phyloP scores from a whole-genome alignment of 2,113 vertebrate species.

The Collichthys lucidus region DNA sequence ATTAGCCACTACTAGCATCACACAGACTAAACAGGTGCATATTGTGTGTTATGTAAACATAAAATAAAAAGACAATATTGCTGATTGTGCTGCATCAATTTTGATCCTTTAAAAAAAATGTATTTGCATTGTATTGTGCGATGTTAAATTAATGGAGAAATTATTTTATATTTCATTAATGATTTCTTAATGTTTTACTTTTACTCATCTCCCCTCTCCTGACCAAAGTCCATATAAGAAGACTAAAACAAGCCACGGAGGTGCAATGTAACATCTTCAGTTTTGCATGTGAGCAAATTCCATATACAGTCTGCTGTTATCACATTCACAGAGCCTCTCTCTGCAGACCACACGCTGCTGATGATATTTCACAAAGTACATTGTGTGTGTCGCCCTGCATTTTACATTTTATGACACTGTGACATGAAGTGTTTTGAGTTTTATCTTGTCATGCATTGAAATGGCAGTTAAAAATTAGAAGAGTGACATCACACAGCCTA shows the following conservation, averaged over 20 bases:
- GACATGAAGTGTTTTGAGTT: neutral
- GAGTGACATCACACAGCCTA: neutral
- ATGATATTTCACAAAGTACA: conserved; percentile 38
- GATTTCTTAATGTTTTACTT: neutral
- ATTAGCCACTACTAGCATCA: neutral
- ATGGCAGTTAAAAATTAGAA: conserved; percentile 43
- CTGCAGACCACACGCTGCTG: neutral
- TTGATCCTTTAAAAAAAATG: neutral
- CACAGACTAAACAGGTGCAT: neutral
- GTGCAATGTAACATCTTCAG: neutral
- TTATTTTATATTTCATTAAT: neutral
- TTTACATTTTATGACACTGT: conserved; percentile 64
- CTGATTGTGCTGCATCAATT: neutral
- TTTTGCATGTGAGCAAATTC: conserved; percentile 38
- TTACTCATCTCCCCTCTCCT: neutral
- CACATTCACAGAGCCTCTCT: conserved; percentile 6
- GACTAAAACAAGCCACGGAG: neutral
- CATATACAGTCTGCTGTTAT: conserved; percentile 27
- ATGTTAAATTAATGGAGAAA: neutral
- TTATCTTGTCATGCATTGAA: conserved; percentile 27
- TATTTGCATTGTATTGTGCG: no score
- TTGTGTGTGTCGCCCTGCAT: neutral
- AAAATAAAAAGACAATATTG: no score
- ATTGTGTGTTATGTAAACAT: conserved; percentile 8
- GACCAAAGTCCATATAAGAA: neutral